Evolutionary conservation across 2,113 vertebrate species (phyloP).

Genomic region (Oostethus manadensis): DNA sequence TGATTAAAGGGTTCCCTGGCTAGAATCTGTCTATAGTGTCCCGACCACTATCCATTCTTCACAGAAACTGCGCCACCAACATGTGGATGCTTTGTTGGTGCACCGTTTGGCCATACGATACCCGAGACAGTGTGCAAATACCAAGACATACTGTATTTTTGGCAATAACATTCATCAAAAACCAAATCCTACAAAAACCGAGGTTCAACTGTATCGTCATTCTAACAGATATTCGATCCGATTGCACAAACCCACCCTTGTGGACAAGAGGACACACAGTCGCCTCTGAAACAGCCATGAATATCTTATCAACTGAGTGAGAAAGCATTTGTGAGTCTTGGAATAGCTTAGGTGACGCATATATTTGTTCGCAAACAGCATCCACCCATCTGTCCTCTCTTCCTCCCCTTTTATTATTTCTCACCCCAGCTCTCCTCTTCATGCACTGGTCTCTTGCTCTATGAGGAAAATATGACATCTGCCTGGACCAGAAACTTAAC

Average conservation of each 20-base stretch:
- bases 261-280: not conserved
- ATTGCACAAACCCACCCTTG: not conserved
- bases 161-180: no score
- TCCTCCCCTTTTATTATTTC: not conserved
- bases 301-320: constrained; percentile 10
- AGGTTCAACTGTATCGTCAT: no score
- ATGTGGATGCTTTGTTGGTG: no score
- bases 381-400: constrained; percentile 61
- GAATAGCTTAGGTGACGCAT: constrained; percentile 70
- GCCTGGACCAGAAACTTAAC: not conserved
- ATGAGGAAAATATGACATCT: constrained; percentile 27
- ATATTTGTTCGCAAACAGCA: constrained; percentile 51
- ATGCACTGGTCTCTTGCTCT: constrained; percentile 1
- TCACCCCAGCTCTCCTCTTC: not conserved
- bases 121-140: no score
- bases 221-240: not conserved
- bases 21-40: no score
- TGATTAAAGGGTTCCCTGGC: no score
- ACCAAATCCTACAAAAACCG: no score
- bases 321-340: constrained; percentile 52
- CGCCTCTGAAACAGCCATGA: constrained; percentile 24
- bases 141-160: no score
- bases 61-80: no score
- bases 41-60: no score
- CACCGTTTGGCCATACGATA: no score